phyloP scores from a whole-genome alignment of 2,113 vertebrate genomes.

The Myrmecobius fasciatus region DNA sequence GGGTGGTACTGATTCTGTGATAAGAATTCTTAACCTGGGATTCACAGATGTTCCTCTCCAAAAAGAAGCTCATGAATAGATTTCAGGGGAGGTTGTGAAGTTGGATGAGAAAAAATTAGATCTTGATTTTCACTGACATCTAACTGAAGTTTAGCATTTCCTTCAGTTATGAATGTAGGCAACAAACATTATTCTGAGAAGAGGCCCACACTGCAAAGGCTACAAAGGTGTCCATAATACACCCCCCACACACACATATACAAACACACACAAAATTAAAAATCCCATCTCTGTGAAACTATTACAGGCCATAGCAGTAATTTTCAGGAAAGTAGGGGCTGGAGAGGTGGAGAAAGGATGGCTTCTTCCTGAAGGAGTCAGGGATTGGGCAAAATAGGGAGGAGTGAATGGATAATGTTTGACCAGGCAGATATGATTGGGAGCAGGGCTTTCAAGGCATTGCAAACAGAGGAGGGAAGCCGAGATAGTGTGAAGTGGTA shows the following conservation, averaged over 20 bases:
- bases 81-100: neutral
- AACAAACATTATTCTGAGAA: neutral
- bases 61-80: neutral
- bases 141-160: neutral
- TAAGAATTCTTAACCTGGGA: neutral
- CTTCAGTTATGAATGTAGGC: neutral
- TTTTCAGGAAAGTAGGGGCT: neutral
- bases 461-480: neutral
- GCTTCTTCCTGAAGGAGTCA: accelerated
- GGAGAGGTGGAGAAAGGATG: accelerated
- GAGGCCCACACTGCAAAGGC: neutral
- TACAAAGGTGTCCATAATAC: neutral
- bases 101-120: neutral
- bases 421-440: neutral
- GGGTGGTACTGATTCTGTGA: neutral
- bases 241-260: neutral
- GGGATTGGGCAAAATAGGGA: neutral
- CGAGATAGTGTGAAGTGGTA: neutral
- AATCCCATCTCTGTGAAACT: neutral
- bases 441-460: neutral
- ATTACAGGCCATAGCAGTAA: neutral
- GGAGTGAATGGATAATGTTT: neutral
- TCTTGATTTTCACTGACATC: neutral
- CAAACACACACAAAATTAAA: neutral
- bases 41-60: neutral